Percentiles rank a stretch among this genome's conserved stretches.
These are phyloP conservation scores for Xenentodon cancila DNA, from an alignment of 2,797 vertebrate genomes.

Conservation along the genomic window DNA sequence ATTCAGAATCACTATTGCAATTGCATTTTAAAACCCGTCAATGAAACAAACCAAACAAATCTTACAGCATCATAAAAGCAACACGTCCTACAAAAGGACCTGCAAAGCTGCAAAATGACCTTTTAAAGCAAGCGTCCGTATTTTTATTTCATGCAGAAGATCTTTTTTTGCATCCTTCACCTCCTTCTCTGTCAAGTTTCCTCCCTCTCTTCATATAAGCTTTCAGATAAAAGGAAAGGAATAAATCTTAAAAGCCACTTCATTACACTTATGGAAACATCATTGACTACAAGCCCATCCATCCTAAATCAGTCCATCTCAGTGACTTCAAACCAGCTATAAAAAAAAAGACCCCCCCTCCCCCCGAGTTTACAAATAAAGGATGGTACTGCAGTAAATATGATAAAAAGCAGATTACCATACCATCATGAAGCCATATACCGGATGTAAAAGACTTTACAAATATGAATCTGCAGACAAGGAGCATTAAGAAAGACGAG, in stretches of 20 bases:
- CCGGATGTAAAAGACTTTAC: not conserved
- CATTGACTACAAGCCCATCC: not conserved
- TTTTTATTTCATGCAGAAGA: not conserved
- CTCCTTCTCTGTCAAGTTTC: not conserved
- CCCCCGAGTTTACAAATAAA: too few relatives aligned
- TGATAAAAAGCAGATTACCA: too few relatives aligned
- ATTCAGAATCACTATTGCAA: too few relatives aligned
- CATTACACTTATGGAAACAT: conserved; percentile 6
- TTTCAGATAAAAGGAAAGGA: not conserved
- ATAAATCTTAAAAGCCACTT: not conserved
- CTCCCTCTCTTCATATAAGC: not conserved
- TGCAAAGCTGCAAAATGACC: too few relatives aligned
- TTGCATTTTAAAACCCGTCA: too few relatives aligned
- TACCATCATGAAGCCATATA: not conserved
- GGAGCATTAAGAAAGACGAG: not conserved
- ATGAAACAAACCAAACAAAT: too few relatives aligned
- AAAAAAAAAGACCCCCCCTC: too few relatives aligned
- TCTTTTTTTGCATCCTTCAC: not conserved
- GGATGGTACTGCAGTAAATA: too few relatives aligned
- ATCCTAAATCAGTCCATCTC: conserved; percentile 3
- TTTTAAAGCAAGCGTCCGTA: not conserved
- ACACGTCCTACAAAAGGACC: not conserved
- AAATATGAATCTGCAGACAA: not conserved
- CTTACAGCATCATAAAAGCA: too few relatives aligned
- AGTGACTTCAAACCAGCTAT: not conserved